Conservation (phyloP, 2,113 vertebrate genomes). For the Phycodurus eques region DNA sequence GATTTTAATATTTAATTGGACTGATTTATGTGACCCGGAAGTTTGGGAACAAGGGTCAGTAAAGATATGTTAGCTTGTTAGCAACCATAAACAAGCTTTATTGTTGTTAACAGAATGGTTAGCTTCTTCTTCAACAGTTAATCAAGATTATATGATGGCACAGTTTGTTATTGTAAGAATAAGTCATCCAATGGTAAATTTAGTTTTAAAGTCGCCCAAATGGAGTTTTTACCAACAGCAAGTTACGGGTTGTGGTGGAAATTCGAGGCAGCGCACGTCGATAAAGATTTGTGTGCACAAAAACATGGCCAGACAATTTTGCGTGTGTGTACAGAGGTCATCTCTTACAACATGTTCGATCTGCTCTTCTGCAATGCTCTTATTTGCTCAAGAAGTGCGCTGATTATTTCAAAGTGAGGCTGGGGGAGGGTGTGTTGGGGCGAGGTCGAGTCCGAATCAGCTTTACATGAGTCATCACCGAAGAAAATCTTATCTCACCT, state of each 20-base stretch:
- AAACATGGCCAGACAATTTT: conserved; percentile 5
- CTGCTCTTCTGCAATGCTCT: conserved; percentile 46
- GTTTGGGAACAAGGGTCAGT: no score
- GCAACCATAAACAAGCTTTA: no score
- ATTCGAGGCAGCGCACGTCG: neutral
- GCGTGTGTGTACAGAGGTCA: conserved; percentile 56
- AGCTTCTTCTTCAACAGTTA: no score
- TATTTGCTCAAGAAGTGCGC: conserved; percentile 70
- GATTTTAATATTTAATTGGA: no score
- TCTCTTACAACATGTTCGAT: conserved; percentile 61
- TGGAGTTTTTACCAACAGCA: neutral
- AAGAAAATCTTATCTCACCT: conserved; percentile 74
- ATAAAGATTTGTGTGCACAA: conserved; percentile 11
- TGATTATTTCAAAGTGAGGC: conserved; percentile 55
- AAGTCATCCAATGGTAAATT: neutral
- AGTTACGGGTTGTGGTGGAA: neutral
- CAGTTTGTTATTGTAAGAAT: no score
- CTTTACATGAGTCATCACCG: conserved; percentile 65
- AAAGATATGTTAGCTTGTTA: no score
- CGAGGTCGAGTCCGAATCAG: conserved; percentile 34
- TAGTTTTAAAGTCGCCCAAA: neutral
- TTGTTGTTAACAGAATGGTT: no score
- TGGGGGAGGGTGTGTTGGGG: neutral
- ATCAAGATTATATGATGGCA: no score
- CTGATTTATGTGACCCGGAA: no score